Evolutionary conservation across 2,888 invertebrate genomes (phyloP).

Genomic region (Drosophila merina): DNA sequence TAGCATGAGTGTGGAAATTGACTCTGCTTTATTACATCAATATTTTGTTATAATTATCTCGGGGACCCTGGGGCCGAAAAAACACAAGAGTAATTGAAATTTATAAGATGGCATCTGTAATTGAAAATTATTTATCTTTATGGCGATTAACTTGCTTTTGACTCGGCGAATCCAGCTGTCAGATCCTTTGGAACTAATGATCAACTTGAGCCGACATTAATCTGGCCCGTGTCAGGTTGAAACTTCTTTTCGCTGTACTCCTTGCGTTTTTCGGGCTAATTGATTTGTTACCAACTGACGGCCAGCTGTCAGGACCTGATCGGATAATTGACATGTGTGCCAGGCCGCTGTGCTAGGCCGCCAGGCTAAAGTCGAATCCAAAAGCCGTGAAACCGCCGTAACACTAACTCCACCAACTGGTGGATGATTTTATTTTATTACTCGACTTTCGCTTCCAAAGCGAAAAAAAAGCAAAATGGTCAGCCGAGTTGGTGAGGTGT

Average conservation of each 20-base stretch:
- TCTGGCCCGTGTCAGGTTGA: not conserved
- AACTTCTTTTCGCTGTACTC: constrained; percentile 13
- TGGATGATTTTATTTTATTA: constrained; percentile 65
- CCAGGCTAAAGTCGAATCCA: constrained; percentile 21
- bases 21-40: constrained; percentile 27
- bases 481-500: constrained; percentile 41
- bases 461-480: constrained; percentile 20
- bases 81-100: constrained; percentile 10
- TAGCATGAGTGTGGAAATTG: constrained; percentile 16
- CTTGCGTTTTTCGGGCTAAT: constrained; percentile 39
- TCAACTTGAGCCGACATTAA: constrained; percentile 10
- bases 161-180: constrained; percentile 13
- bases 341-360: not conserved
- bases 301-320: constrained; percentile 37
- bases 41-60: constrained; percentile 49
- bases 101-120: not conserved
- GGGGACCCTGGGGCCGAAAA: constrained; percentile 12
- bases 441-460: constrained; percentile 44
- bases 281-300: constrained; percentile 52
- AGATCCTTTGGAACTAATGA: constrained; percentile 11
- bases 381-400: constrained; percentile 8
- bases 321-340: constrained; percentile 63
- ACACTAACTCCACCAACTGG: constrained; percentile 27
- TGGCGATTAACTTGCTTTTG: not conserved
- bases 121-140: constrained; percentile 6